Base-by-base conservation (phyloP, 2,888 invertebrate species). In the Xylota sylvarum region DNA sequence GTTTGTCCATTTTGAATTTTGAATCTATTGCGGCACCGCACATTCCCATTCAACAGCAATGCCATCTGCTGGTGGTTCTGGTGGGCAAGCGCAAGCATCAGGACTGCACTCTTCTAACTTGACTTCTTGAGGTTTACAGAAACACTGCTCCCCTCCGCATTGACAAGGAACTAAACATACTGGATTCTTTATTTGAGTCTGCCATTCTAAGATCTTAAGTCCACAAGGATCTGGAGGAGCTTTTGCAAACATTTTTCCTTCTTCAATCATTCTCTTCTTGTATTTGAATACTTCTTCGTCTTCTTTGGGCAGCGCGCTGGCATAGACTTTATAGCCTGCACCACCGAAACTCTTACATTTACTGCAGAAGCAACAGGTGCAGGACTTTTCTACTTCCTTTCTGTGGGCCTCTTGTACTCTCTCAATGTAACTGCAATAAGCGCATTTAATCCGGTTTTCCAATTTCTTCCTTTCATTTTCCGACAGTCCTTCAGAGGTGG, bases 401-500 rank as follows among this genome's bases (percentile, higher is more conserved):
- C 43, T 10, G 1, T 7, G 27, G 6, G 43, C n/a, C 4, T 73
- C 73, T 7, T 77, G 14, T 1, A 82, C 43, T 27, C 73, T 52
- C 9, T 77, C 30, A 35, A 82, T 27, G 40, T 72, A 82, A 10
- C 77, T 78, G n/a, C 73, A 50, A 60, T 91, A 92, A 46, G 89
- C 88, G 35, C 89, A 88, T 55, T 89, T 90, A 0, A 92, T 91
- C 78, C 91, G 90, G 4, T 90, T 89, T 86, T 92, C 91, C 5
- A 89, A 84, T 1, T 89, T 92, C 81, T 90, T 79, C 58, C 90
- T 90, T 17, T 91, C 92, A 17, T 77, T 87, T 55, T 90, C 90
- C 2, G 91, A 89, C 0, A 91, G 87, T 0, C 91, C 92, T 74
- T 92, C 92, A 40, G 89, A 90, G 4, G 88, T 88, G 0, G 90